Evolutionary conservation across 2,888 invertebrate genomes (phyloP).

Genomic region (Athrips mouffetella): DNA sequence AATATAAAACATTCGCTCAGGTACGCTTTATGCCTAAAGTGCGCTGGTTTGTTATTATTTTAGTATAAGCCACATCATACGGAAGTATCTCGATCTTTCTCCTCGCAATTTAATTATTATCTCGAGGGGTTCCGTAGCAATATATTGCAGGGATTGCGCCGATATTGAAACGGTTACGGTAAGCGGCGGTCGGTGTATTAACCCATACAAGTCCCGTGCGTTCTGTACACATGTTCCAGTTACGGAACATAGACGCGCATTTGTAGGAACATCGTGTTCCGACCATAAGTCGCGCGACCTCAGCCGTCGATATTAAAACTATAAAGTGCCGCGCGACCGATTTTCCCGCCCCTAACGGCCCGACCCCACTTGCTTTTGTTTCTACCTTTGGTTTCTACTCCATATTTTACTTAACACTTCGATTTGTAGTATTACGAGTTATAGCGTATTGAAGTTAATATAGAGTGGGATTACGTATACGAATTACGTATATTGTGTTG

Average conservation of each 20-base stretch:
- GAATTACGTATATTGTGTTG: constrained; percentile 9
- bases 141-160: constrained; percentile 17
- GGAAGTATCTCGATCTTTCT: constrained; percentile 27
- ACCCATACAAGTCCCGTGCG: constrained; percentile 35
- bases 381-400: constrained; percentile 32
- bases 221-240: constrained; percentile 38
- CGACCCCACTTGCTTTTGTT: constrained; percentile 41
- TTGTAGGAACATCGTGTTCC: constrained; percentile 58
- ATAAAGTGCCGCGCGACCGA: constrained; percentile 67
- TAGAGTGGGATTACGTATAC: neutral
- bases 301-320: constrained; percentile 73
- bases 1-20: constrained; percentile 45
- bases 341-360: constrained; percentile 41
- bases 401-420: constrained; percentile 43
- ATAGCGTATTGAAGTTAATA: constrained; percentile 38
- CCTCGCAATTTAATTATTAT: constrained; percentile 30
- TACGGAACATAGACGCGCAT: constrained; percentile 46
- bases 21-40: constrained; percentile 31
- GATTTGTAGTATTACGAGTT: constrained; percentile 42
- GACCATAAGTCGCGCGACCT: constrained; percentile 54
- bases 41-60: constrained; percentile 32
- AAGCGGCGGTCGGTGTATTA: constrained; percentile 39
- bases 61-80: constrained; percentile 26
- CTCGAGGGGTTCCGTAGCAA: constrained; percentile 1
- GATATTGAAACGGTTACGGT: constrained; percentile 37